Conservation (phyloP, 1,140 invertebrate species). For the Magallana gigas region DNA sequence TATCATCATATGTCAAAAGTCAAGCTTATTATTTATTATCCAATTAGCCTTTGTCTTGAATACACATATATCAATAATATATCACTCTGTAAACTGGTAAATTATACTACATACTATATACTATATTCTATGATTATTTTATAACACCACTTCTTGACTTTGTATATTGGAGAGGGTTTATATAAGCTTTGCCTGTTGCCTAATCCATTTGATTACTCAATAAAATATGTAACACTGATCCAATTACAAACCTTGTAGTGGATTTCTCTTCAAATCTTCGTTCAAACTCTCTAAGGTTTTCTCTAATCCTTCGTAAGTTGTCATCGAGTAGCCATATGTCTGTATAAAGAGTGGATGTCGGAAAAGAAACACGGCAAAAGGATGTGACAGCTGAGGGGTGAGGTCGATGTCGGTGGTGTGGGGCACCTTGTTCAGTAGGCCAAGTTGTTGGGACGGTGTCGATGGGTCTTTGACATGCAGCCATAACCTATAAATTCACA, state of each 20-base stretch:
- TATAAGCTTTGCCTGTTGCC: too few species aligned
- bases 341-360: not conserved
- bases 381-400: not conserved
- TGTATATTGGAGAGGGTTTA: too few species aligned
- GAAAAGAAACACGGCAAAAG: not conserved
- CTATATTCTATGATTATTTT: too few species aligned
- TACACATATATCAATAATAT: too few species aligned
- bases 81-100: too few species aligned
- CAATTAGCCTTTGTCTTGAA: too few species aligned
- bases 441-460: conserved; percentile 53
- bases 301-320: conserved; percentile 52
- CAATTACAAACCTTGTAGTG: conserved; percentile 48
- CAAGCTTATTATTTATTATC: too few species aligned
- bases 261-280: conserved; percentile 44
- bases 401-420: conserved; percentile 42
- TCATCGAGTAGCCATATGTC: not conserved
- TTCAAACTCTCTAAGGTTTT: conserved; percentile 57
- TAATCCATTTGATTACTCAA: too few species aligned
- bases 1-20: too few species aligned
- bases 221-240: too few species aligned
- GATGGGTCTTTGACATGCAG: conserved; percentile 49
- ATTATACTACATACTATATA: too few species aligned
- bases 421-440: conserved; percentile 57
- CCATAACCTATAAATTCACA: conserved; percentile 55
- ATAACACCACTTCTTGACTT: too few species aligned